Evolutionary conservation across 2,888 invertebrate genomes (phyloP).

Genomic region (Anoncus sp.): DNA sequence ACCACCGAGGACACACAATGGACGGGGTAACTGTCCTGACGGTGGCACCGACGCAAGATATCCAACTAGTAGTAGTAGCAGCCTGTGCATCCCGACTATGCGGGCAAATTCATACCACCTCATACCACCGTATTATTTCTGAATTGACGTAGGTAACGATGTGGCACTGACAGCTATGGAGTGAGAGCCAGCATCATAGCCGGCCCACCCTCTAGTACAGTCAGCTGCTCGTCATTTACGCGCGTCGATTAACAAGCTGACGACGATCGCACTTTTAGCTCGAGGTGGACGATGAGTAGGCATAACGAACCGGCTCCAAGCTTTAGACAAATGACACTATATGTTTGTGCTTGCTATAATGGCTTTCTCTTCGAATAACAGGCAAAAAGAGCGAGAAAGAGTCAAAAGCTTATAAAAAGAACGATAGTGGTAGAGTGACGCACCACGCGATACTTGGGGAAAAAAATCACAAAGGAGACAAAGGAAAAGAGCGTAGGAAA

Average conservation of each 20-base stretch:
- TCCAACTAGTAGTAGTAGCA: conserved; percentile 21
- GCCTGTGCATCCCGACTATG: conserved; percentile 51
- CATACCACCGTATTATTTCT: conserved; percentile 63
- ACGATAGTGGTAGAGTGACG: conserved; percentile 19
- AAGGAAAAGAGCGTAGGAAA: conserved; percentile 19
- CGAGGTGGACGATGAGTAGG: conserved; percentile 16
- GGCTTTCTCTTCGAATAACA: conserved; percentile 21
- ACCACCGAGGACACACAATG: conserved; percentile 41
- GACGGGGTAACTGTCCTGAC: conserved; percentile 42
- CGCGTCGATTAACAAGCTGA: conserved; percentile 55
- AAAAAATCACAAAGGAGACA: conserved; percentile 12
- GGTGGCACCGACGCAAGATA: conserved; percentile 20
- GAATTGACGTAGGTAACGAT: conserved; percentile 66
- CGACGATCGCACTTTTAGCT: conserved; percentile 22
- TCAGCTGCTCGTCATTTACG: conserved; percentile 45
- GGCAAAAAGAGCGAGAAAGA: conserved; percentile 42
- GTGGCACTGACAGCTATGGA: conserved; percentile 62
- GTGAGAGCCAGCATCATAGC: conserved; percentile 23
- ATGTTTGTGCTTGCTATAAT: conserved; percentile 5
- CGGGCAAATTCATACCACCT: conserved; percentile 64
- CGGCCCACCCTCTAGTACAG: conserved; percentile 10
- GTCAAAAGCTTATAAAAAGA: conserved; percentile 46
- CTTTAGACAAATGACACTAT: conserved; percentile 20
- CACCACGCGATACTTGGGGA: conserved; percentile 1
- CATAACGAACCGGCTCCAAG: conserved; percentile 14